A percentile compares a stretch with the other conserved stretches of the same genome.
phyloP scores from a whole-genome alignment of 2,797 vertebrate species.

The Coranthus polyacanthus region DNA sequence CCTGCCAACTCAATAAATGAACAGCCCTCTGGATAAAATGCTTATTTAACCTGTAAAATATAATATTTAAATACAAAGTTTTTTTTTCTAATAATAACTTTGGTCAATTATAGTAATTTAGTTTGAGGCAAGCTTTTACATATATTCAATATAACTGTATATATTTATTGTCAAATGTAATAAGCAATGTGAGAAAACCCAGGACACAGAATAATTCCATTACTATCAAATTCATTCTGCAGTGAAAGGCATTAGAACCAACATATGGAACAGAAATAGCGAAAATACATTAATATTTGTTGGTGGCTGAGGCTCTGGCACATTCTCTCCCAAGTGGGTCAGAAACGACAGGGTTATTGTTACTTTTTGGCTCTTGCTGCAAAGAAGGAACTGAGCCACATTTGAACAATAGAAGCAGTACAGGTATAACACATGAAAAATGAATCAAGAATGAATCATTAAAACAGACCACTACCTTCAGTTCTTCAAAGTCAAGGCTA shows the following conservation, averaged over 20 bases:
- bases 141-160: not conserved
- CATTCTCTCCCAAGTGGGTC: not conserved
- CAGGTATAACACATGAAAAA: not conserved
- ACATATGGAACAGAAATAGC: not conserved
- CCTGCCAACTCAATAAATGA: not conserved
- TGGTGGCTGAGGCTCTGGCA: not conserved
- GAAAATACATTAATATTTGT: not conserved
- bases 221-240: not conserved
- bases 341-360: not conserved
- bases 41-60: no score
- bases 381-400: not conserved
- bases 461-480: not conserved
- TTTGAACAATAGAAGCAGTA: not conserved
- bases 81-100: slow-evolving; percentile 11
- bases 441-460: slow-evolving; percentile 4
- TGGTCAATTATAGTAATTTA: not conserved
- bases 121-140: not conserved
- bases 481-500: slow-evolving; percentile 14
- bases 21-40: not conserved
- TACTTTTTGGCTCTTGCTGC: slow-evolving; percentile 1
- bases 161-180: no score
- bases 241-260: not conserved
- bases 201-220: no score
- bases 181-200: no score
- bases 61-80: slow-evolving; percentile 1